Conservation (phyloP, 2,888 invertebrate species). For the Cantharis lateralis region DNA sequence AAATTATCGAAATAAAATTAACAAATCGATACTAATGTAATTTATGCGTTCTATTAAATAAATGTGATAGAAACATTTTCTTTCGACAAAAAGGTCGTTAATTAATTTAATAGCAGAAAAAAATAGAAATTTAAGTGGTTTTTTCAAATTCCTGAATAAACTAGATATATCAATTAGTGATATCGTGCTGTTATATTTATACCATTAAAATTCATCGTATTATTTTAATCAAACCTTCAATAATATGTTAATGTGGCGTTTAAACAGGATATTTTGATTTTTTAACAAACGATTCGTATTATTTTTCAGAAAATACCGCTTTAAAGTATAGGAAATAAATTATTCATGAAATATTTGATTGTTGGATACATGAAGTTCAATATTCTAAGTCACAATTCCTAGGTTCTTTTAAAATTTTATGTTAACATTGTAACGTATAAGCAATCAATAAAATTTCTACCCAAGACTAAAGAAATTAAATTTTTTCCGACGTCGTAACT, state of each 20-base stretch:
- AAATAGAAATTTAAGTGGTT: neutral
- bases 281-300: neutral
- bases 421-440: neutral
- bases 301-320: neutral
- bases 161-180: constrained; percentile 4
- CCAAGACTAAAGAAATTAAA: neutral
- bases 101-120: neutral
- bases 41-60: neutral
- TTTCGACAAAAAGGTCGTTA: neutral
- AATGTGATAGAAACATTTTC: neutral
- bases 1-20: neutral
- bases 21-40: neutral
- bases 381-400: neutral
- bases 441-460: neutral
- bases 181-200: constrained; percentile 1
- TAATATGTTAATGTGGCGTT: neutral
- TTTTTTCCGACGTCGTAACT: neutral
- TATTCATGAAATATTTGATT: neutral
- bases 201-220: neutral
- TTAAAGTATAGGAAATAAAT: neutral
- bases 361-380: neutral
- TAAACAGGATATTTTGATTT: neutral
- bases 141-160: neutral
- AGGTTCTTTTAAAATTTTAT: neutral
- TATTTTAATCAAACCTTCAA: neutral